Conservation (phyloP, 2,797 vertebrate species). For the Mastacembelus armatus region DNA sequence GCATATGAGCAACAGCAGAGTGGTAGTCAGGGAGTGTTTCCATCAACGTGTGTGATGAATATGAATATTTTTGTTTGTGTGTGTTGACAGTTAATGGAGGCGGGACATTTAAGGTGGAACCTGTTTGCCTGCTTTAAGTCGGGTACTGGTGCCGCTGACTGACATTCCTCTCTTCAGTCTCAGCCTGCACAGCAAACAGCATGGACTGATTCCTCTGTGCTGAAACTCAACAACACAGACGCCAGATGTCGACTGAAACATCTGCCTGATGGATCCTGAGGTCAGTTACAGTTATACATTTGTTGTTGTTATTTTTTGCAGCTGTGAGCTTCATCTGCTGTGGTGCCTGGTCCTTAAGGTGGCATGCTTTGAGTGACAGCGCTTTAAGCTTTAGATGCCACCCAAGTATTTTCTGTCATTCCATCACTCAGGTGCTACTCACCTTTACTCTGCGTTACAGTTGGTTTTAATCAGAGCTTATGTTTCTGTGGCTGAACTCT, state of each 20-base stretch:
- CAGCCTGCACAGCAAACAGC: conserved; percentile 36
- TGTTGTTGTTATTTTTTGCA: no score
- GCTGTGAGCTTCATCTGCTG: background rate
- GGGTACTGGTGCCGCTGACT: conserved; percentile 35
- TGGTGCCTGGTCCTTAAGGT: background rate
- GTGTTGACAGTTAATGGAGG: conserved; percentile 34
- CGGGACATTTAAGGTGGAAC: conserved; percentile 60
- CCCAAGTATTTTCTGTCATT: conserved; percentile 34
- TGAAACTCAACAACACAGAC: background rate
- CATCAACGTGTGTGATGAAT: background rate
- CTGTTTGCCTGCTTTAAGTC: conserved; percentile 71
- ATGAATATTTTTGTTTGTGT: no score
- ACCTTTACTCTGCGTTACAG: background rate
- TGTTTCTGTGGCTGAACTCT: no score
- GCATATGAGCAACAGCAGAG: conserved; percentile 8
- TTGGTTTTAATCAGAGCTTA: background rate
- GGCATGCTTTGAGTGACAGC: background rate
- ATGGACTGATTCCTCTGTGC: conserved; percentile 28
- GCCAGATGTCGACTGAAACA: background rate
- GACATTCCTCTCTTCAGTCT: conserved; percentile 38
- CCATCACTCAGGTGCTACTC: background rate
- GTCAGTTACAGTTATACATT: conserved; percentile 49
- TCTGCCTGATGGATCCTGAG: conserved; percentile 42
- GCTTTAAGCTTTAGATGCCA: conserved; percentile 2
- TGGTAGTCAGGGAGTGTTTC: conserved; percentile 51